Percentiles rank a stretch among this genome's conserved stretches.
Conservation (phyloP, 2,888 invertebrate genomes). For the Eubasilissa splendida region DNA sequence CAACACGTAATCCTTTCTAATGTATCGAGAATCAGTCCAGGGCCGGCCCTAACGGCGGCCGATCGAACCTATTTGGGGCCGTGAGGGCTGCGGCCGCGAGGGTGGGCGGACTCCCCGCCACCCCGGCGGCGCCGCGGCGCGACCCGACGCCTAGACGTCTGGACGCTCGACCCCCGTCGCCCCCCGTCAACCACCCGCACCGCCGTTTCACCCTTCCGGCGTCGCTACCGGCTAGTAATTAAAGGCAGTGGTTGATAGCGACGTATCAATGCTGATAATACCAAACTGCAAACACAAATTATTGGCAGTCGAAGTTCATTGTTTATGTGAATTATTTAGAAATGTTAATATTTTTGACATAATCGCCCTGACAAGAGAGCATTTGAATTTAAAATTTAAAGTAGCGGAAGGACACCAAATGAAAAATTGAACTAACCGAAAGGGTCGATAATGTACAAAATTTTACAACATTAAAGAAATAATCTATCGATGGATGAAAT, state of each 20-base stretch:
- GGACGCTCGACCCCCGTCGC: constrained; percentile 8
- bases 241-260: constrained; percentile 12
- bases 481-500: too few relatives aligned
- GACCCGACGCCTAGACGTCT: constrained; percentile 49
- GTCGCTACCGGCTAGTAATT: constrained; percentile 28
- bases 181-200: neutral
- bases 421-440: too few relatives aligned
- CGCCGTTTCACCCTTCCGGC: neutral
- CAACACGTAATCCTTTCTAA: neutral
- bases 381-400: too few relatives aligned
- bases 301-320: neutral
- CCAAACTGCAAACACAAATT: neutral
- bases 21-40: neutral
- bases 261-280: neutral
- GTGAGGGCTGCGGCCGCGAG: constrained; percentile 6
- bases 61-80: neutral
- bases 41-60: constrained; percentile 6
- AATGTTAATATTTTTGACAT: too few relatives aligned
- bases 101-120: neutral
- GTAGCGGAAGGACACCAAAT: too few relatives aligned
- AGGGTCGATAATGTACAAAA: too few relatives aligned
- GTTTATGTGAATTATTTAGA: too few relatives aligned
- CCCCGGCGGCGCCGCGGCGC: constrained; percentile 35
- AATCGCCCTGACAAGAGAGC: too few relatives aligned
- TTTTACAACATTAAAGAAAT: too few relatives aligned